Evolutionary conservation across 2,113 vertebrate genomes (phyloP).

Genomic region (Picathartes gymnocephalus): DNA sequence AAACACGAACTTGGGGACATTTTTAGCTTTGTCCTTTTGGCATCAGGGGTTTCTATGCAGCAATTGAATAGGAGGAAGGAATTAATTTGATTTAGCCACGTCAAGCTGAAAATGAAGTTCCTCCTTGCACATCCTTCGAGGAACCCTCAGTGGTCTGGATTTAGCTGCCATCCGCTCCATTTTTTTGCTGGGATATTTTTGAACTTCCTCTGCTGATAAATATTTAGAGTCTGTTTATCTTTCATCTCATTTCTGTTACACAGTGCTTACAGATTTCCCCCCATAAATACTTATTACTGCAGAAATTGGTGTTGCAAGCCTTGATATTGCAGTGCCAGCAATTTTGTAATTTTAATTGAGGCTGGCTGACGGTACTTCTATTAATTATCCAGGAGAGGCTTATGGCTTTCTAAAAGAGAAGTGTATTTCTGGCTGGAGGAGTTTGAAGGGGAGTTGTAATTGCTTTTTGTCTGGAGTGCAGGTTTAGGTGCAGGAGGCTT

Average conservation of each 20-base stretch:
- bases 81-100: constrained; percentile 36
- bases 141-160: not conserved
- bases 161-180: constrained; percentile 30
- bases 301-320: not conserved
- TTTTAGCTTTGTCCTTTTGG: constrained; percentile 30
- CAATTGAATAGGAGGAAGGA: constrained; percentile 54
- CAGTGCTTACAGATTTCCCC: not conserved
- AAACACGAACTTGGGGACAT: not conserved
- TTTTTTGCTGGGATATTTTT: constrained; percentile 35
- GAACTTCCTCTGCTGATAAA: constrained; percentile 57
- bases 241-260: not conserved
- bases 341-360: not conserved
- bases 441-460: not conserved
- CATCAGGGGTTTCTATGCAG: not conserved
- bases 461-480: not conserved
- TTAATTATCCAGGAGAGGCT: constrained; percentile 8
- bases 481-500: not conserved
- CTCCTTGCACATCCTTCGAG: constrained; percentile 37
- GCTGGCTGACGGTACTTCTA: not conserved
- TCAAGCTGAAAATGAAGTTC: constrained; percentile 40
- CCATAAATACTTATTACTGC: constrained; percentile 27
- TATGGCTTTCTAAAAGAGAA: not conserved
- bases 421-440: not conserved
- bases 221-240: constrained; percentile 52
- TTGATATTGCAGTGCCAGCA: not conserved